Evolutionary conservation across 2,797 vertebrate genomes (phyloP), one percentile per base, ranked within the genome.

Genomic region (Alcedo atthis): DNA sequence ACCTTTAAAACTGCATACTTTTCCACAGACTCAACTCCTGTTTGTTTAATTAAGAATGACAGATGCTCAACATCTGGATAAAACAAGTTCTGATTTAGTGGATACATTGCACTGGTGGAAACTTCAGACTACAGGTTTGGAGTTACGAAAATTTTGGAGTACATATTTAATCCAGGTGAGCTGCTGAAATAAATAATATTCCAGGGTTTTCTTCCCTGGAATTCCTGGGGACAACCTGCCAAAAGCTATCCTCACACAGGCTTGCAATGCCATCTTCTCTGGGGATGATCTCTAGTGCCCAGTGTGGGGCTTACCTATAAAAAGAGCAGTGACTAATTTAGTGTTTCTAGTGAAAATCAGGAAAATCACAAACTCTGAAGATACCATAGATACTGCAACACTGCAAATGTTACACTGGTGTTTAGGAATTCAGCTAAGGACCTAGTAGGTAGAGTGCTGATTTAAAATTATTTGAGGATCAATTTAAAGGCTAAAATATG

Each of bases 61-160:
- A 93, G 84, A 85, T 73, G 71, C 54, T 90, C 68, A 85, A 93
- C 94, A 94, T 92, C 85, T 96, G 91, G 91, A 81, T 90, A 88
- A 91, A 91, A 92, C 87, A 87, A 92, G 15, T 20, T 73, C 78
- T 85, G 78, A 82, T 75, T 71, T 83, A 92, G 46, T 42, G n/a
- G 51, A 69, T 59, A 62, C 9, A 1, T 90, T 95, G 71, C 68
- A 48, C 54, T 67, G 35, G 51, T 82, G 35, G 79, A 94, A 94
- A 90, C 26, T 90, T 93, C 54, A 68, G 58, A 62, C 69, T 85
- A 35, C 20, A 76, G 19, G 40, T 77, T 64, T 95, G 75, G 49
- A 90, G 54, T 87, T 93, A 86, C 68, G 85, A 46, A 81, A 94
- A 58, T 5, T 40, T 85, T 64, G 26, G 88, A 80, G 64, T 12